Evolutionary conservation across 2,113 vertebrate species (phyloP).

Genomic region (Cochlearius cochlearius): DNA sequence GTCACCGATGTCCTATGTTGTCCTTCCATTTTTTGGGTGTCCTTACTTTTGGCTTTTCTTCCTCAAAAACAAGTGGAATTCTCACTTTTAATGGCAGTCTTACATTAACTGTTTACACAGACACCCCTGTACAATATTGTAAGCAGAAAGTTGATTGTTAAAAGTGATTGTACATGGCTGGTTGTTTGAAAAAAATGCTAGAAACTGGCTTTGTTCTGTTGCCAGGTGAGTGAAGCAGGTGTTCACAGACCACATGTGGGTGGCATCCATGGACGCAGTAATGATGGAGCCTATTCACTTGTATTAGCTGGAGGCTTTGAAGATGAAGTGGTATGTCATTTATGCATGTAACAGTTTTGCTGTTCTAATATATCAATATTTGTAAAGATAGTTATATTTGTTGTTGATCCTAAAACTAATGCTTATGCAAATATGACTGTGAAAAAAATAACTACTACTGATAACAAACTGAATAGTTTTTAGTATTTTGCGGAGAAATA

Average conservation of each 20-base stretch:
- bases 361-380: not conserved
- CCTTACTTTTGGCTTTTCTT: not conserved
- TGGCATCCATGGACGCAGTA: slow-evolving; percentile 96
- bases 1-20: not conserved
- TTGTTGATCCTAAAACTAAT: not conserved
- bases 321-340: slow-evolving; percentile 94
- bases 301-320: slow-evolving; percentile 97
- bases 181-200: not conserved
- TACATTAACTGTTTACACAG: not conserved
- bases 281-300: slow-evolving; percentile 95
- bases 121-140: not conserved
- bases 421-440: not conserved
- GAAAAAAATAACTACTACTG: not conserved
- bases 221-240: slow-evolving; percentile 95
- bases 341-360: not conserved
- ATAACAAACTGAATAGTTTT: not conserved
- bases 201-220: slow-evolving; percentile 11
- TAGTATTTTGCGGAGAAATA: not conserved
- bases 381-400: not conserved
- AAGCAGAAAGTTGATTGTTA: not conserved
- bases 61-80: not conserved
- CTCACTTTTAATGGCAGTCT: not conserved
- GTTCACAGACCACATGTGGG: slow-evolving; percentile 97
- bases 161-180: not conserved
- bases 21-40: not conserved